Evolutionary conservation across 2,797 vertebrate genomes (phyloP).

Genomic region (Cuculus canorus): DNA sequence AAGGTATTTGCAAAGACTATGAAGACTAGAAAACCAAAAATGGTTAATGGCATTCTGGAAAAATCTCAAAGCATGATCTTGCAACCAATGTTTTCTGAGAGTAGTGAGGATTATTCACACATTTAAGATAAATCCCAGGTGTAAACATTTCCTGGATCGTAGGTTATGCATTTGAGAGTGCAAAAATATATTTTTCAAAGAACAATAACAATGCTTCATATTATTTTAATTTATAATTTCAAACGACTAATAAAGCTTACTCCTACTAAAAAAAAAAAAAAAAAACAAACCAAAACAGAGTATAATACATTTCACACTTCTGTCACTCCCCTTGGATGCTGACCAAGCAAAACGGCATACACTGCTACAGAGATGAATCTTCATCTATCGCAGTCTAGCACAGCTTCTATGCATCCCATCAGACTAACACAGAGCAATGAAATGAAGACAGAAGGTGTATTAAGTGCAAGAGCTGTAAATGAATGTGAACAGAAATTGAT

Average conservation of each 20-base stretch:
- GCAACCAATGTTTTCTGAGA: background rate
- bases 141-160: background rate
- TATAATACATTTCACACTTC: background rate
- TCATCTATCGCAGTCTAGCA: slow-evolving; percentile 21
- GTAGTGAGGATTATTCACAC: background rate
- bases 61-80: background rate
- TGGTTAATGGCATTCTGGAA: background rate
- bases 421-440: slow-evolving; percentile 13
- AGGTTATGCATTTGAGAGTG: background rate
- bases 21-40: slow-evolving; percentile 1
- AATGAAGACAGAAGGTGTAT: slow-evolving; percentile 14
- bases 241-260: background rate
- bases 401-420: slow-evolving; percentile 37
- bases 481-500: slow-evolving; percentile 54
- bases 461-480: slow-evolving; percentile 48
- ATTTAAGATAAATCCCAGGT: background rate
- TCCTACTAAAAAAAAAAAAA: background rate
- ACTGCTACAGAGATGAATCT: slow-evolving; percentile 18
- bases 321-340: background rate
- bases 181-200: background rate
- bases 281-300: background rate
- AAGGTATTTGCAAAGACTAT: background rate
- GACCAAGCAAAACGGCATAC: slow-evolving; percentile 22
- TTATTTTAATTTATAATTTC: slow-evolving; percentile 1
- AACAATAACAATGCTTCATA: background rate